Evolutionary conservation across 1,140 invertebrate species (phyloP).

Genomic region (Aphis gossypii): DNA sequence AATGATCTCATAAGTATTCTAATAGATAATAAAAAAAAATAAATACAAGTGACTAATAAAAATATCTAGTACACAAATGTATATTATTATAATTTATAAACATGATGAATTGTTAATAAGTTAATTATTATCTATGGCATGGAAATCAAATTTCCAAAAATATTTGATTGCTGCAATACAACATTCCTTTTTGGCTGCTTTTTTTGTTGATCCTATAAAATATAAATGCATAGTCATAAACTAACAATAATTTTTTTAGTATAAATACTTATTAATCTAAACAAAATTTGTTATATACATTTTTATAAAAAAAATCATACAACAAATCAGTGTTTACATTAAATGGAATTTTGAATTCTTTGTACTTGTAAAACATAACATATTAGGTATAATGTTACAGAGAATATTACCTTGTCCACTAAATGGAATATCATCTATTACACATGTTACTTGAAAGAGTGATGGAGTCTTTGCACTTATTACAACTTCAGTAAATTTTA

Average conservation of each 20-base stretch:
- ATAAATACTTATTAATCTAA: not conserved
- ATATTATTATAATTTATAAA: not conserved
- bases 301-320: not conserved
- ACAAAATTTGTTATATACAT: not conserved
- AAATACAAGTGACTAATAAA: not conserved
- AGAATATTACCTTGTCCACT: slow-evolving; percentile 24
- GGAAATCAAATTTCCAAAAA: slow-evolving; percentile 47
- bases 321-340: not conserved
- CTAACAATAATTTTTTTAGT: not conserved
- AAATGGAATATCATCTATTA: not conserved
- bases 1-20: not conserved
- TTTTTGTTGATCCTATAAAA: slow-evolving; percentile 46
- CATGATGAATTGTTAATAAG: not conserved
- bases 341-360: not conserved
- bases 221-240: not conserved
- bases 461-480: not conserved
- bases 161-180: slow-evolving; percentile 7
- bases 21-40: not conserved
- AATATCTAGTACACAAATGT: not conserved
- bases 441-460: not conserved
- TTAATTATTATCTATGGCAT: not conserved
- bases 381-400: not conserved
- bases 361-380: not conserved
- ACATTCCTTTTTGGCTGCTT: slow-evolving; percentile 48
- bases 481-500: not conserved